Conservation (phyloP, 2,888 invertebrate species). For the Apotomis capreana region DNA sequence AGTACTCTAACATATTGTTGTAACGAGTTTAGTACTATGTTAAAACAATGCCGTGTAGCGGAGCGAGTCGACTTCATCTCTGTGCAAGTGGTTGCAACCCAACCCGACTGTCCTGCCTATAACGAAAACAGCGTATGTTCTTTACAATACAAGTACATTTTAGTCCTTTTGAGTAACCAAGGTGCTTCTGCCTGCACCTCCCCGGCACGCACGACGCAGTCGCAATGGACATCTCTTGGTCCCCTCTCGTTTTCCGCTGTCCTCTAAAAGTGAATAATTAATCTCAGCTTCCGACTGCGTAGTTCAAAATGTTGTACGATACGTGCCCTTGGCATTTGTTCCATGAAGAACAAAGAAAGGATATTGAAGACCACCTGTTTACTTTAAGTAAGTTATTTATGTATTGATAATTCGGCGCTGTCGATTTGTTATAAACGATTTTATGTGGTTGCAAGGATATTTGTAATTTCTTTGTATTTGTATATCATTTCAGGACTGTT, state of each 20-base stretch:
- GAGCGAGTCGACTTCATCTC: constrained; percentile 11
- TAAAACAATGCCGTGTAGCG: constrained; percentile 20
- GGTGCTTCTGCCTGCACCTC: neutral
- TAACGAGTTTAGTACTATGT: constrained; percentile 16
- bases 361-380: constrained; percentile 54
- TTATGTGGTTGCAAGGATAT: no score
- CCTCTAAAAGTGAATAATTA: constrained; percentile 15
- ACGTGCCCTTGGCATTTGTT: constrained; percentile 62
- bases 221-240: constrained; percentile 38
- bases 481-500: constrained; percentile 55
- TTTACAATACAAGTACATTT: neutral
- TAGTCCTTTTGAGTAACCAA: constrained; percentile 6
- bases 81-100: constrained; percentile 20
- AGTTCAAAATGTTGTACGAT: constrained; percentile 23
- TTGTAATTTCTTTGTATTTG: neutral
- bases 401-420: neutral
- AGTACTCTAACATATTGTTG: constrained; percentile 4
- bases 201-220: constrained; percentile 42
- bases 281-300: constrained; percentile 1
- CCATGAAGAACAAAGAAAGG: constrained; percentile 51
- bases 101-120: neutral
- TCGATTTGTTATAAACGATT: no score
- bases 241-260: constrained; percentile 20
- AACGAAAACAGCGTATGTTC: constrained; percentile 1
- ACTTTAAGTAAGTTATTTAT: constrained; percentile 54